phyloP scores from a whole-genome alignment of 2,888 invertebrate genomes.

The Cataglyphis livida region DNA sequence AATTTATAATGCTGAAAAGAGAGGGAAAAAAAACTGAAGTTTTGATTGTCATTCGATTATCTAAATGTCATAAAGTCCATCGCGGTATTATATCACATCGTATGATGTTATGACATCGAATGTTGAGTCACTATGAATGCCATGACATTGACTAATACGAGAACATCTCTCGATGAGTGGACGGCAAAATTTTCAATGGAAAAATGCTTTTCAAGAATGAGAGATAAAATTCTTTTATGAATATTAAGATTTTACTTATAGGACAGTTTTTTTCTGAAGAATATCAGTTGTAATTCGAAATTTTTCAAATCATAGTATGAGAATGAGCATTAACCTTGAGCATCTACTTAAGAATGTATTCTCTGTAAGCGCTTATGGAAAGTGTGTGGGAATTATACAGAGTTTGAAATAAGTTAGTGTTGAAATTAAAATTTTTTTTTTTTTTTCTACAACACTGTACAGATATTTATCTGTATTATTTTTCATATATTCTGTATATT shows the following conservation, averaged over 20 bases:
- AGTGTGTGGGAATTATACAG: neutral
- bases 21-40: neutral
- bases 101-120: constrained; percentile 17
- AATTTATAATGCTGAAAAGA: constrained; percentile 8
- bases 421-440: neutral
- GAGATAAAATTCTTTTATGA: neutral
- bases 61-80: neutral
- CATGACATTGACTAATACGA: constrained; percentile 19
- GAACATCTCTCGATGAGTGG: neutral
- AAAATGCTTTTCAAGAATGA: neutral
- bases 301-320: neutral
- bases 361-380: neutral
- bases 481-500: neutral
- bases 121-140: constrained; percentile 29
- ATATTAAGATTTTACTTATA: neutral
- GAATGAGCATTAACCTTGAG: neutral
- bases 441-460: neutral
- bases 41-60: constrained; percentile 3
- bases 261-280: neutral
- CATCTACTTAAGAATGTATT: constrained; percentile 3
- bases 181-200: neutral
- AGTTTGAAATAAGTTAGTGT: neutral
- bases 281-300: neutral
- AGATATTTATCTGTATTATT: neutral
- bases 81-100: neutral